Evolutionary conservation across 2,888 invertebrate genomes (phyloP).

Genomic region (Calameuta pallipes): DNA sequence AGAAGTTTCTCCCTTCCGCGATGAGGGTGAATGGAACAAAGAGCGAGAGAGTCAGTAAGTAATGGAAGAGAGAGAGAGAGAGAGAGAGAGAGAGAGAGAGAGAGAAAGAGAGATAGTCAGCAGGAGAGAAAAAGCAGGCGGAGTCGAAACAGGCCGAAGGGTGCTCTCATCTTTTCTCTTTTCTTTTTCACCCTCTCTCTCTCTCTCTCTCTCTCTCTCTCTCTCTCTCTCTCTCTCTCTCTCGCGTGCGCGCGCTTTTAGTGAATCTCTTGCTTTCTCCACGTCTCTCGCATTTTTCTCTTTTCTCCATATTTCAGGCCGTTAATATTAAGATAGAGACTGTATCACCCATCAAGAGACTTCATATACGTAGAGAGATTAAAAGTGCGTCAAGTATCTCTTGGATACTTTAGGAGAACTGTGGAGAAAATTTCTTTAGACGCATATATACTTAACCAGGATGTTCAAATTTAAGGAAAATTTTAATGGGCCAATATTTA

Average conservation of each 20-base stretch:
- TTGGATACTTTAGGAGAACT: background rate
- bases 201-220: conserved; percentile 19
- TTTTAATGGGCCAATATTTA: background rate
- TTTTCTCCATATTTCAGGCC: conserved; percentile 16
- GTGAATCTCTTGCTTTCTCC: conserved; percentile 9
- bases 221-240: background rate
- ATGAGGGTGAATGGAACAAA: conserved; percentile 19
- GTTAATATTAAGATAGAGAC: background rate
- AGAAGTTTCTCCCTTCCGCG: conserved; percentile 1
- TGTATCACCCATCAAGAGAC: background rate
- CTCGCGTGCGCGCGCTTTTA: too few relatives aligned
- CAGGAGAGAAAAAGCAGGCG: conserved; percentile 1
- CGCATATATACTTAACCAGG: background rate
- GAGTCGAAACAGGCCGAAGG: conserved; percentile 19
- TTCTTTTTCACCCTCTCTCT: conserved; percentile 17
- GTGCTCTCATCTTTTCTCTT: conserved; percentile 26
- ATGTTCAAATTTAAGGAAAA: background rate
- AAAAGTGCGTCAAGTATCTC: background rate
- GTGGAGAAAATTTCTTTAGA: background rate
- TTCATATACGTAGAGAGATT: background rate
- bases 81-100: conserved; percentile 21
- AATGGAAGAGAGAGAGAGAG: conserved; percentile 17
- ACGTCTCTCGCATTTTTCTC: conserved; percentile 8
- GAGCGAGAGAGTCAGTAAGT: background rate
- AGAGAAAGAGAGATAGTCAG: background rate